These are phyloP conservation scores for Anorthoa munda DNA, from an alignment of 2,888 invertebrate genomes.

Conservation along the genomic window DNA sequence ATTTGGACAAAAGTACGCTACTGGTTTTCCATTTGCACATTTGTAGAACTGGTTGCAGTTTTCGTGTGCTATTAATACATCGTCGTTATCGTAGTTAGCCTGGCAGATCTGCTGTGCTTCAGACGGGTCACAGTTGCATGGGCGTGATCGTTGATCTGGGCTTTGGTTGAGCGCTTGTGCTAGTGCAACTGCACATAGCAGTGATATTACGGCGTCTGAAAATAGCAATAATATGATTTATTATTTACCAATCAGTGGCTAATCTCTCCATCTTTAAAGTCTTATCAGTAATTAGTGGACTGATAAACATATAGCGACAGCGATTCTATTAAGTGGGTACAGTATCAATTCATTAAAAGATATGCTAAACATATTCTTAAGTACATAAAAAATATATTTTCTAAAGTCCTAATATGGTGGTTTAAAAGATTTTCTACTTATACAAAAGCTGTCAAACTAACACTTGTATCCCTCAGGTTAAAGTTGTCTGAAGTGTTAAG, in stretches of 20 bases:
- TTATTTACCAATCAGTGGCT: slow-evolving; percentile 6
- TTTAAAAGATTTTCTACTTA: background rate
- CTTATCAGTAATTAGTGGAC: slow-evolving; percentile 35
- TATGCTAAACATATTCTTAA: background rate
- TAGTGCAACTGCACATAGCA: slow-evolving; percentile 78
- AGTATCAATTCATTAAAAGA: slow-evolving; percentile 24
- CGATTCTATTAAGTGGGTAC: slow-evolving; percentile 20
- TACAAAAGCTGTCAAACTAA: background rate
- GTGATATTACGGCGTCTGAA: slow-evolving; percentile 75
- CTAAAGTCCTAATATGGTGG: background rate
- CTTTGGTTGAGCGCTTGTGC: slow-evolving; percentile 68
- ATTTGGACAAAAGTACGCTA: slow-evolving; percentile 61
- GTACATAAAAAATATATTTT: background rate
- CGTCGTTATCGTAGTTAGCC: slow-evolving; percentile 41
- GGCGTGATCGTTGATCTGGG: slow-evolving; percentile 64
- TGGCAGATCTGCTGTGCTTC: slow-evolving; percentile 57
- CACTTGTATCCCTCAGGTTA: too few species aligned
- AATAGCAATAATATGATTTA: slow-evolving; percentile 24
- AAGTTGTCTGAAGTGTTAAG: too few species aligned
- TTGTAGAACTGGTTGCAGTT: slow-evolving; percentile 72
- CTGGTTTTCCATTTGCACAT: slow-evolving; percentile 68
- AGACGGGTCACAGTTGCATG: slow-evolving; percentile 61
- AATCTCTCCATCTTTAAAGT: slow-evolving; percentile 12
- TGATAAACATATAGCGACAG: slow-evolving; percentile 37
- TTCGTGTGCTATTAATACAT: slow-evolving; percentile 68